phyloP scores from a whole-genome alignment of 1,140 invertebrate species.

The Cylas formicarius region DNA sequence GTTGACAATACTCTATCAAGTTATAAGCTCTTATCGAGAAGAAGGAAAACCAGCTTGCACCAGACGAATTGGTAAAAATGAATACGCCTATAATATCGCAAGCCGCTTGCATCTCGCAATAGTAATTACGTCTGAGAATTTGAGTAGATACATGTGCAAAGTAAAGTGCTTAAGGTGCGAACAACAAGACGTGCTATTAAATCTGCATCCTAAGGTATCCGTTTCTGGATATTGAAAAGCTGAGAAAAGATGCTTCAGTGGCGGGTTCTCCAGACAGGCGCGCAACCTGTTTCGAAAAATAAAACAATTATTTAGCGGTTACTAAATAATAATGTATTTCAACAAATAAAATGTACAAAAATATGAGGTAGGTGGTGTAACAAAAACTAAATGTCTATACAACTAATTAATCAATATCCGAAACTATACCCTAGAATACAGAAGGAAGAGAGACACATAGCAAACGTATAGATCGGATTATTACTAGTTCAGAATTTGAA shows the following conservation, averaged over 20 bases:
- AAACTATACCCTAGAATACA: conserved; percentile 27
- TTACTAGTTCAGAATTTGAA: no score
- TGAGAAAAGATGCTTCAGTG: conserved; percentile 6
- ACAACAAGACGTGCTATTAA: no score
- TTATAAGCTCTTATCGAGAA: no score
- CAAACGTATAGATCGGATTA: no score
- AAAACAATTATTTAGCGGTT: conserved; percentile 15
- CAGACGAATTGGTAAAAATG: no score
- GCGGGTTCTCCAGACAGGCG: conserved; percentile 24
- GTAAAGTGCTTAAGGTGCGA: no score
- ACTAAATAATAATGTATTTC: conserved; percentile 16
- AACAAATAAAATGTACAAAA: conserved; percentile 16
- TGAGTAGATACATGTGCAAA: no score
- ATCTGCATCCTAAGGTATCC: conserved; percentile 23
- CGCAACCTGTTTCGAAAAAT: conserved; percentile 31
- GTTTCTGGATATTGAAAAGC: conserved; percentile 15
- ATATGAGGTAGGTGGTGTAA: conserved; percentile 1
- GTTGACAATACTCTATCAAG: no score
- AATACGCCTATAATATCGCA: no score
- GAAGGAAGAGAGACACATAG: conserved; percentile 13
- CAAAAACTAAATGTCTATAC: not conserved
- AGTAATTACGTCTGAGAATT: no score
- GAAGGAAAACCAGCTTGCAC: no score
- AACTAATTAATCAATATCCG: conserved; percentile 1
- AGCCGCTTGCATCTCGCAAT: no score